Conservation (phyloP, 2,797 vertebrate species). For the Gymnothorax reevesii region DNA sequence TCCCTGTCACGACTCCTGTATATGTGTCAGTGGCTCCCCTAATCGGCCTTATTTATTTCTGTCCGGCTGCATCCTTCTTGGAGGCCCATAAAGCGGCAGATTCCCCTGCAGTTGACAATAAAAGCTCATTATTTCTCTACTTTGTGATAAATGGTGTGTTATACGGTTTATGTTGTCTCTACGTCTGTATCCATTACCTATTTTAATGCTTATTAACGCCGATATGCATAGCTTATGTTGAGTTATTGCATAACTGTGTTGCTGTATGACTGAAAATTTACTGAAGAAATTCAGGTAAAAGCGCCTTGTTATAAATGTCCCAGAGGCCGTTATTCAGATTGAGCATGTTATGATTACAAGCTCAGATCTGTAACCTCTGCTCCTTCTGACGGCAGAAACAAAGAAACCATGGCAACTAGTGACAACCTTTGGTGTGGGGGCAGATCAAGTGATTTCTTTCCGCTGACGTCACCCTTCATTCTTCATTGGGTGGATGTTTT, state of each 20-base stretch:
- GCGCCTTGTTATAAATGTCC: background rate
- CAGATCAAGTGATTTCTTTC: background rate
- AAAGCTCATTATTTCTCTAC: background rate
- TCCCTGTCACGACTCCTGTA: background rate
- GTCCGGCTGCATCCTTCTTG: background rate
- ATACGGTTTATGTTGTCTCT: background rate
- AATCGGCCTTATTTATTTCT: background rate
- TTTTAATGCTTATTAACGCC: background rate
- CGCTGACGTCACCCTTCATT: background rate
- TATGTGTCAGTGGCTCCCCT: background rate
- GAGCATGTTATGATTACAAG: background rate
- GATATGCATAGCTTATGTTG: background rate
- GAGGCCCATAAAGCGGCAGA: background rate
- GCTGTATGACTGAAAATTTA: background rate
- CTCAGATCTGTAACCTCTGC: background rate
- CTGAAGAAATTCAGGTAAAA: background rate
- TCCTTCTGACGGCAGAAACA: background rate
- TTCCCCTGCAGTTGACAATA: background rate
- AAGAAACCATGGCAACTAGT: background rate
- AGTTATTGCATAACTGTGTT: background rate
- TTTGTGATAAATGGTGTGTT: background rate
- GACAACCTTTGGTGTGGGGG: background rate
- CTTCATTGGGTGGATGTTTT: background rate
- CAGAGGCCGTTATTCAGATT: conserved; percentile 8
- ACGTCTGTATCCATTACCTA: background rate